Conservation (phyloP, 2,797 vertebrate species). For the Strix occidentalis region DNA sequence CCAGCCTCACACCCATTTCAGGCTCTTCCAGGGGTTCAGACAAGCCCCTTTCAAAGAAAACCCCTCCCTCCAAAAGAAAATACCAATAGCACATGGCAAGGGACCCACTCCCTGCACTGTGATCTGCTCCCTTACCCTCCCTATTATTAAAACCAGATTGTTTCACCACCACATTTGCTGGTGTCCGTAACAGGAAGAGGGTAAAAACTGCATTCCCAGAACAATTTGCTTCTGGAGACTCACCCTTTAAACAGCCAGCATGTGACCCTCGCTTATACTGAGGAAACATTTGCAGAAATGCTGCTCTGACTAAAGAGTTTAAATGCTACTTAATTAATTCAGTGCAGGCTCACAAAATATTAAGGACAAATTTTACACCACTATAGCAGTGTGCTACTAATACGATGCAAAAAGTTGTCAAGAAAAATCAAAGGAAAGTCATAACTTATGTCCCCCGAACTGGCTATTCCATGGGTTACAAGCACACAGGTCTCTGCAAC, state of each 20-base stretch:
- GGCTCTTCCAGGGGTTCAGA: neutral
- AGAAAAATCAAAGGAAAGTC: neutral
- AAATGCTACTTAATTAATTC: neutral
- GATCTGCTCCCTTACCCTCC: neutral
- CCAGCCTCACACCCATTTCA: neutral
- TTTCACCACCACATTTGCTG: neutral
- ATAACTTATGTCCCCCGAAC: neutral
- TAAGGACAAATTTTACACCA: neutral
- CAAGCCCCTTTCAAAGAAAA: neutral
- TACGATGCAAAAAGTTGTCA: neutral
- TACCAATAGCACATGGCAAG: neutral
- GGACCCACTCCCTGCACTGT: neutral
- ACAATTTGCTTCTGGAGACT: neutral
- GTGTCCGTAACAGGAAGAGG: neutral
- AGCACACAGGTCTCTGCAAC: neutral
- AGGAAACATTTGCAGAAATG: neutral
- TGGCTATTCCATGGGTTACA: neutral
- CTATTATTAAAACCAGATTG: neutral
- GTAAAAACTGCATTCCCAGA: neutral
- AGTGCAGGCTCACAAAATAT: neutral
- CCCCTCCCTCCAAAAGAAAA: neutral
- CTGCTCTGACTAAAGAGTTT: neutral
- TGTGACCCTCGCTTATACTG: fast-evolving
- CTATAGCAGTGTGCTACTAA: neutral
- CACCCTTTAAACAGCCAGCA: neutral